phyloP scores from a whole-genome alignment of 2,888 invertebrate species.

The Lissocephala sabroskyi region DNA sequence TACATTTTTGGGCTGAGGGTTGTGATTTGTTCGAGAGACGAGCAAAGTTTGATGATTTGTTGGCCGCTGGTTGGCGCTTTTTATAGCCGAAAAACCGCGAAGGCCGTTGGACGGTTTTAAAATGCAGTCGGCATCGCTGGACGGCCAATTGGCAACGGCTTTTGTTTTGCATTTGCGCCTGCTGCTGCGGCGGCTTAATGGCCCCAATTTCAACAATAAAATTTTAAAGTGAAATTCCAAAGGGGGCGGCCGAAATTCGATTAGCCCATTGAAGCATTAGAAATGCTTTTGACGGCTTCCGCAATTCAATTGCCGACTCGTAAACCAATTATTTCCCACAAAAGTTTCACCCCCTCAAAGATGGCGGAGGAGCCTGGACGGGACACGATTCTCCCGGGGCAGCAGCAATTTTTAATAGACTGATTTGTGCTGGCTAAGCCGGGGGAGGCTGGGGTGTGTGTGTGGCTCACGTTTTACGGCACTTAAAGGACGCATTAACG shows the following conservation, averaged over 20 bases:
- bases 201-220: no score
- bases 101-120: slow-evolving; percentile 43
- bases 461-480: slow-evolving; percentile 57
- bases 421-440: slow-evolving; percentile 4
- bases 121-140: slow-evolving; percentile 45
- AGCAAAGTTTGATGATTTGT: slow-evolving; percentile 41
- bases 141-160: slow-evolving; percentile 2
- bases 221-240: not conserved
- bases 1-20: slow-evolving; percentile 38
- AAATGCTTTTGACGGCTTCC: not conserved
- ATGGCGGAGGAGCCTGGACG: no score
- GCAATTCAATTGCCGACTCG: slow-evolving; percentile 19
- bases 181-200: no score
- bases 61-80: slow-evolving; percentile 13
- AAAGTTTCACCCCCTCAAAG: slow-evolving; percentile 16
- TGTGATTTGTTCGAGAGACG: slow-evolving; percentile 36
- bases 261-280: not conserved
- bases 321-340: slow-evolving; percentile 56
- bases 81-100: slow-evolving; percentile 40
- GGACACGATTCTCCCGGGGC: no score
- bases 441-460: slow-evolving; percentile 1
- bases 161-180: slow-evolving; percentile 13
- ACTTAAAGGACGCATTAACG: slow-evolving; percentile 66
- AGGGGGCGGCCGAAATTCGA: not conserved
- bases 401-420: slow-evolving; percentile 53